Base-by-base conservation (phyloP, 2,888 invertebrate species). In the Heliconius sara region DNA sequence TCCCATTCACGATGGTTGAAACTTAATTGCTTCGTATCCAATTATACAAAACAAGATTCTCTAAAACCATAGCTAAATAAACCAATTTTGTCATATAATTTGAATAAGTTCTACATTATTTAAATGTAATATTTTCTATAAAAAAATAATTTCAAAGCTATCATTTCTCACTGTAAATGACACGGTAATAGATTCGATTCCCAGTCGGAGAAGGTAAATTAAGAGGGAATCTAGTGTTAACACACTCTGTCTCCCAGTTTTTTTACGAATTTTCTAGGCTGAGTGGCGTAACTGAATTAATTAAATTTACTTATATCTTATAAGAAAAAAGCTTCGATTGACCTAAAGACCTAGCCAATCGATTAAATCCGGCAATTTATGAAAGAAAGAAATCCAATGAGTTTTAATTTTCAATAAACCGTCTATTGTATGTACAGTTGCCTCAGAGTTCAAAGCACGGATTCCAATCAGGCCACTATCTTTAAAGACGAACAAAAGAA, bases 401-500 rank as follows among this genome's bases (percentile, higher is more conserved):
- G 70, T 75, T 82, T 80, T 79, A 80, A 82, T 82, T 75, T 79
- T 76, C 67, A 72, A 73, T 79, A 76, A 80, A 74, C 52, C 78
- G 73, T 78, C 80, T 79, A 82, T 79, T 78, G 73, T 79, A 77
- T 79, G 71, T 60, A 68, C 66, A 68, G 76, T 67, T 74, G 81
- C 43, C 77, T 80, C 78, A 78, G 78, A 80, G 68, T 77, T 67
- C 73, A 80, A 77, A 81, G 79, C 83, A 84, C 84, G 85, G 86
- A 88, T 91, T 90, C 89, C 90, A 89, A 89, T 91, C 89, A 87
- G 82, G 81, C 84, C 71, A 83, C 87, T 87, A 86, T 87, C 86
- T 86, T 83, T 79, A 79, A 34, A 72, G 76, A 74, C 76, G 70
- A 80, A 82, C 76, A 82, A 79, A 82, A 81, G 79, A 81, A 81